Conservation (phyloP, 2,888 invertebrate species). For the Dryococelus australis region DNA sequence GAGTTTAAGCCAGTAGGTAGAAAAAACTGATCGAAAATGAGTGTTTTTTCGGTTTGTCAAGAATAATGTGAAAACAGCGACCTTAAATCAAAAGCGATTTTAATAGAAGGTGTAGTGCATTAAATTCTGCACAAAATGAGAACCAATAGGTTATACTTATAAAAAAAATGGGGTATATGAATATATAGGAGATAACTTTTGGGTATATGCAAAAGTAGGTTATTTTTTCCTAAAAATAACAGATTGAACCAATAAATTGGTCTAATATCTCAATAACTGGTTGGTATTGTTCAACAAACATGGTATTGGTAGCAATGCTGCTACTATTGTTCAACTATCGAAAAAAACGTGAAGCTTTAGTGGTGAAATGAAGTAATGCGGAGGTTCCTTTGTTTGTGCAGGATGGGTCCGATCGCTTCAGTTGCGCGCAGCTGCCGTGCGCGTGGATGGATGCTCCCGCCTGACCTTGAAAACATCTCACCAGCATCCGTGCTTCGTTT, state of each 20-base stretch:
- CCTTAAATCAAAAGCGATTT: not conserved
- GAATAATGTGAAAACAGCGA: not conserved
- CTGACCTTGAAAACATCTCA: too few species aligned
- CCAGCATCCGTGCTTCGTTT: too few species aligned
- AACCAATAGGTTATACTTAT: not conserved
- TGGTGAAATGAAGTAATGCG: slow-evolving; percentile 4
- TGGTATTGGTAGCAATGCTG: too few species aligned
- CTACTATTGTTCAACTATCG: too few species aligned
- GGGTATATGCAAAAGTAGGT: not conserved
- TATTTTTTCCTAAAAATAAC: not conserved
- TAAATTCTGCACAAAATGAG: slow-evolving; percentile 16
- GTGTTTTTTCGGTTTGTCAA: not conserved
- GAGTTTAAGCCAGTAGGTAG: not conserved
- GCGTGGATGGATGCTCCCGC: too few species aligned
- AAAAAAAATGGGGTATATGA: slow-evolving; percentile 4
- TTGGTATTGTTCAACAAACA: not conserved
- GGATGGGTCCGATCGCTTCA: too few species aligned
- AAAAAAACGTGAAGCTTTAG: not conserved
- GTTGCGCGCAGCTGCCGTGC: too few species aligned
- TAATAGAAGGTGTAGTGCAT: not conserved
- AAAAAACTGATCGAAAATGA: not conserved
- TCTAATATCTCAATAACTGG: not conserved
- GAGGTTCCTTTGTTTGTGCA: not conserved
- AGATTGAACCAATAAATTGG: not conserved
- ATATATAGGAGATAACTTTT: not conserved